Evolutionary conservation across 2,888 invertebrate species (phyloP).

Genomic region (Craniophora ligustri): DNA sequence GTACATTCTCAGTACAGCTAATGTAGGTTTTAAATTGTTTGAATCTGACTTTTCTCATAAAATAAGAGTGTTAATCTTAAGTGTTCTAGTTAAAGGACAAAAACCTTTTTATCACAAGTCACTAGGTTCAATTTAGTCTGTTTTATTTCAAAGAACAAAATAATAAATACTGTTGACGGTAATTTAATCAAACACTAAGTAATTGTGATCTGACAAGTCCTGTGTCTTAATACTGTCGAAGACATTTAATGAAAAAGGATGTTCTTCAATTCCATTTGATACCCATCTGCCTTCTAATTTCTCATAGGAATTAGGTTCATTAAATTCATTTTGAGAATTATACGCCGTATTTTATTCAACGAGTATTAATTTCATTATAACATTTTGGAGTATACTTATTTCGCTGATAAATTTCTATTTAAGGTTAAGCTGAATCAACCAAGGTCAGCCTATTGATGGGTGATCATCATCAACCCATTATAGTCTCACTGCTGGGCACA

Average conservation of each 20-base stretch:
- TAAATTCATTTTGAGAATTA: neutral
- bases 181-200: constrained; percentile 11
- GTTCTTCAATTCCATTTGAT: constrained; percentile 9
- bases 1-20: too few relatives aligned
- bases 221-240: constrained; percentile 5
- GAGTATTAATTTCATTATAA: too few relatives aligned
- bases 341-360: neutral
- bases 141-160: neutral
- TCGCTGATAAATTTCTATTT: too few relatives aligned
- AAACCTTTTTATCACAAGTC: neutral
- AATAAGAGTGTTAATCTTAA: too few relatives aligned
- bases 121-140: neutral
- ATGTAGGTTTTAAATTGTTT: too few relatives aligned
- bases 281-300: constrained; percentile 7
- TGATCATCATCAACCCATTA: too few relatives aligned
- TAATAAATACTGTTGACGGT: constrained; percentile 8
- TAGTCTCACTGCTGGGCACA: too few relatives aligned
- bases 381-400: too few relatives aligned
- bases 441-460: too few relatives aligned
- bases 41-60: too few relatives aligned
- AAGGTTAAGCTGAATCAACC: too few relatives aligned
- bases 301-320: constrained; percentile 1
- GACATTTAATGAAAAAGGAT: constrained; percentile 5
- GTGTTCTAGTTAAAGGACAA: neutral
- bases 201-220: constrained; percentile 12